Evolutionary conservation across 2,888 invertebrate species (phyloP), one percentile per base, ranked within the genome.

Genomic region (Nomada flava): DNA sequence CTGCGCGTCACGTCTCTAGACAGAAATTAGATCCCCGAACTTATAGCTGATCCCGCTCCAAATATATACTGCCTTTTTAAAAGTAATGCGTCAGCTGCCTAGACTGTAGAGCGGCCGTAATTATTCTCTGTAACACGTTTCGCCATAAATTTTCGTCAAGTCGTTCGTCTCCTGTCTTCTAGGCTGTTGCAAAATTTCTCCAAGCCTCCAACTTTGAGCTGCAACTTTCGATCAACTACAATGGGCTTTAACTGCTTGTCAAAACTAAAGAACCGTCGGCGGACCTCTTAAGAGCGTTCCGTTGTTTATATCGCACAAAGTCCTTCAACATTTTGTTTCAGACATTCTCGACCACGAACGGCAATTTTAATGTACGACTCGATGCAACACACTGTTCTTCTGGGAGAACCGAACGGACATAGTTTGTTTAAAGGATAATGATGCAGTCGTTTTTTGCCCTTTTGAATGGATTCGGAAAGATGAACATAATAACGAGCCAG

Each of bases 121-220:
- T 67, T 71, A 64, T 62, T 53, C 62, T 20, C 20, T 26, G 2
- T 52, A 57, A 52, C 63, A 60, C 52, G 57, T 71, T 63, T 72
- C 76, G 57, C 23, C 13, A 23, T 76, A 72, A 80, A 76, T 68
- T 76, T 76, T 80, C 50, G 62, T 72, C 62, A 59, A 60, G 10
- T 23, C 36, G 20, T 36, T 13, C 50, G 78, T 63, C 18, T n/a
- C 59, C 15, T 15, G 50, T 59, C 60, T n/a, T 63, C 47, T 23
- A 50, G 68, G 20, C 52, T 68, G 64, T 59, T 59, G 64, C 57
- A 65, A 75, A 74, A 69, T 62, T 64, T 74, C 53, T 52, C 60
- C 23, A n/a, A 67, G 67, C 67, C 73, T 52, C 23, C 62, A 55
- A 55, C 67, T 73, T 68, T 63, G 73, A 69, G 74, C 63, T 73